A percentile compares a stretch with the other conserved stretches of the same genome.
These are phyloP conservation scores for Erithacus rubecula DNA, from an alignment of 2,797 vertebrate genomes.

Conservation along the genomic window DNA sequence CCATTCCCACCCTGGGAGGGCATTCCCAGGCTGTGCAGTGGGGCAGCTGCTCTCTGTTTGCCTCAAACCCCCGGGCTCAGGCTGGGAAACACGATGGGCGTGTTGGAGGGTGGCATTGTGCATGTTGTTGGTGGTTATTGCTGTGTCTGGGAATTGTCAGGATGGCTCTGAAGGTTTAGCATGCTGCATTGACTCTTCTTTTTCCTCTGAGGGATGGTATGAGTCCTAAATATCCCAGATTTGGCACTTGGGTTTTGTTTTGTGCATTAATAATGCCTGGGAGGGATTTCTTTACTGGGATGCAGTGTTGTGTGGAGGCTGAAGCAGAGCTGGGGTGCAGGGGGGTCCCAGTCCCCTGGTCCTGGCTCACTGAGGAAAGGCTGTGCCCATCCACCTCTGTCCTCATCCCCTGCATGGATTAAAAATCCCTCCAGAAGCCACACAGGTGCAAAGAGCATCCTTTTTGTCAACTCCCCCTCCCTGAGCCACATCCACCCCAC, in stretches of 20 bases:
- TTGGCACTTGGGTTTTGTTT: background rate
- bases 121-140: rapidly evolving
- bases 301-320: background rate
- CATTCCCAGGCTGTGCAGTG: rapidly evolving
- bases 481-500: background rate
- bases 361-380: background rate
- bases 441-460: background rate
- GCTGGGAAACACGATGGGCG: rapidly evolving
- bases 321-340: background rate
- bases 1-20: background rate
- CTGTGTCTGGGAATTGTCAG: background rate
- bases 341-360: rapidly evolving
- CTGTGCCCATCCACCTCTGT: background rate
- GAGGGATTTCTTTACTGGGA: background rate
- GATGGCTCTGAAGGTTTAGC: background rate
- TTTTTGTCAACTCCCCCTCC: rapidly evolving
- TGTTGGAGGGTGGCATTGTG: background rate
- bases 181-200: rapidly evolving
- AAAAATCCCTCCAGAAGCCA: background rate
- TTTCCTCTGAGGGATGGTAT: background rate
- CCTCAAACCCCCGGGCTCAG: rapidly evolving
- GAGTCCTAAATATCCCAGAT: background rate
- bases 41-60: background rate
- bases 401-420: background rate
- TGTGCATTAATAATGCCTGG: rapidly evolving